Evolutionary conservation across 2,888 invertebrate genomes (phyloP), one percentile per base, ranked within the genome.

Genomic region (Caradrina kadenii): DNA sequence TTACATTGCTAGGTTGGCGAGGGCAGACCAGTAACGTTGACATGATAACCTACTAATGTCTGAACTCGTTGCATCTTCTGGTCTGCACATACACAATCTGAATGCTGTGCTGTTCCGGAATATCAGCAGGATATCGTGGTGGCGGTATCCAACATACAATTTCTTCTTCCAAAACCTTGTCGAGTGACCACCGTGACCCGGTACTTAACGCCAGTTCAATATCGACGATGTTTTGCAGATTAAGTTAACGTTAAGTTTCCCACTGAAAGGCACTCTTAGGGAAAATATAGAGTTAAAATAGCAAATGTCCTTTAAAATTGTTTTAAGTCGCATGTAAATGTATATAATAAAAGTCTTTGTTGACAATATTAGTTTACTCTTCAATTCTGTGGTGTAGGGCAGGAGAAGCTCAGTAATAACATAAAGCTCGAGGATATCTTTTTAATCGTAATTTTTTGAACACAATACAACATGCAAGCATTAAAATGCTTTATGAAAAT

Each of bases 391-490:
- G 17, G 21, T 42, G 49, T 7, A 26, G 0, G 13, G 59, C 68
- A 65, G 39, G 39, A 8, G 15, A 59, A 6, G 17, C 69, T 63
- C 87, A 85, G 79, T 73, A 89, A 88, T 58, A 63, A 53, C 85
- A 83, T 76, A 66, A 77, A 63, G 69, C 60, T 88, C 88, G 87
- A 88, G 84, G 90, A 93, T 93, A 94, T 94, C 92, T 93, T 94
- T 95, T 94, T 95, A 93, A 93, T 94, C 87, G 90, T 94, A 93
- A 92, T 95, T 94, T 94, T 95, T 93, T 96, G 96, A 96, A 96
- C 96, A 96, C 96, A 96, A 96, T 95, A 96, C 95, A 95, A 96
- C 96, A 95, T 96, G 96, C 94, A 96, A 96, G 96, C 96, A 96
- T 95, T 82, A 93, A 92, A 92, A 96, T 95, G 95, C 95, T 96